A percentile compares a stretch with the other conserved stretches of the same genome.
phyloP scores from a whole-genome alignment of 2,797 vertebrate species.

The Phalanger gymnotis region DNA sequence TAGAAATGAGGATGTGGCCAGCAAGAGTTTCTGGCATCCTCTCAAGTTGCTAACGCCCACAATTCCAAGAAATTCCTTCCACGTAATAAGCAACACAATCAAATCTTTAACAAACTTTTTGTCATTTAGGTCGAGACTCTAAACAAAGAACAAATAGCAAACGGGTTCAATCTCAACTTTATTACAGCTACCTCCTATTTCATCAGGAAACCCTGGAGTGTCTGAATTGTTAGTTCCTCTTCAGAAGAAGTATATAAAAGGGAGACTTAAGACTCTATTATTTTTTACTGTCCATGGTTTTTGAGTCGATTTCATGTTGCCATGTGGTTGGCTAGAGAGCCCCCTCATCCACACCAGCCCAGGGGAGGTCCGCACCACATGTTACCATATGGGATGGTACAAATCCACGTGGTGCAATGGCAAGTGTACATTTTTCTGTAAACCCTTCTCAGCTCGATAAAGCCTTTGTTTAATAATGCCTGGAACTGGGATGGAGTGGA shows the following conservation, averaged over 20 bases:
- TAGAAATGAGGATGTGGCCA: constrained; percentile 55
- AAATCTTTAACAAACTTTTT: constrained; percentile 40
- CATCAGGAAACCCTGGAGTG: constrained; percentile 4
- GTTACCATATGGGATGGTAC: neutral
- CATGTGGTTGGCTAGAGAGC: neutral
- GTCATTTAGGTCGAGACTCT: neutral
- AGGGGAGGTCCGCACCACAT: neutral
- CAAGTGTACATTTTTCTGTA: neutral
- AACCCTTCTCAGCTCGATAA: neutral
- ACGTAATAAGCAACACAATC: constrained; percentile 46
- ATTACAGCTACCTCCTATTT: constrained; percentile 33
- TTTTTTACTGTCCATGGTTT: constrained; percentile 35
- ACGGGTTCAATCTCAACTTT: constrained; percentile 22
- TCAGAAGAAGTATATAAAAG: neutral
- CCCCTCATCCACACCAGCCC: neutral
- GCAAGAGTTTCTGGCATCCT: constrained; percentile 20
- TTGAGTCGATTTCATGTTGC: neutral
- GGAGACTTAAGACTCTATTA: constrained; percentile 31
- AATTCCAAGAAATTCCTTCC: constrained; percentile 53
- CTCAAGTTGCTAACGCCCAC: constrained; percentile 35
- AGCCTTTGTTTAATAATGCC: neutral
- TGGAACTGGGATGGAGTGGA: neutral
- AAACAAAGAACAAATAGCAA: neutral
- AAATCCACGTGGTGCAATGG: neutral
- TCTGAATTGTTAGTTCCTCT: neutral